Base-by-base conservation (phyloP, 1,140 invertebrate species). In the Drosophila neocordata region DNA sequence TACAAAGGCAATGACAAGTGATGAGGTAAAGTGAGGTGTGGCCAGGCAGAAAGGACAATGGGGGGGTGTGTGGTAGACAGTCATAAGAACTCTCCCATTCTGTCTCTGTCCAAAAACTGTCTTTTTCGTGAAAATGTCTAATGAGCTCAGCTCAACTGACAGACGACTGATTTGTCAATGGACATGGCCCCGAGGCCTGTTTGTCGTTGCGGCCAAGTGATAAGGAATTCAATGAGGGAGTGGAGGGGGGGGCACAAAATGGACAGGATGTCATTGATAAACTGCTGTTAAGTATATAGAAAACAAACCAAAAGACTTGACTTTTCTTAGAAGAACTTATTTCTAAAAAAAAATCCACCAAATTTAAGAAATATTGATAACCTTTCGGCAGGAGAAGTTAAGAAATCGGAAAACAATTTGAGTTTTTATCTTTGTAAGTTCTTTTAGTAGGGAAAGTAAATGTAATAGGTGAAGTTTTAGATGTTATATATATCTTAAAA, bases 141-240 rank as follows among this genome's bases (percentile, higher is more conserved):
- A 81, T 81, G 78, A 81, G 78, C 78, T 81, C 78, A 69, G 73
- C 78, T 76, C 78, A 62, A 65, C 78, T 73, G 73, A 68, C 78
- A 81, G 78, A 81, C 78, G 41, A 48, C 41, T 48, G 41, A 81
- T 81, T 81, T 81, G 78, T 81, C 78, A 81, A 69, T 80, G 55
- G 59, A 68, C 55, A 60, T 70, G 34, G 63, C 70, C 70, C 69
- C 60, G 69, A 62, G 70, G 77, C 65, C 41, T 69, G 76, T 73
- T 71, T 18, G 41, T 48, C 41, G 41, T 38, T 59, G 61, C 53
- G 64, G 76, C 64, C 38, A 7, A 22, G 57, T 52, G 77, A 79
- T 79, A 80, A 79, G 77, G 52, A 34, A 34, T 55, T 24, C 24
- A 15, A 18, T 31, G 27, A n/a, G 4, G 52, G 22, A 4, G 22